A percentile compares a stretch with the other conserved stretches of the same genome.
Evolutionary conservation across 2,888 invertebrate species (phyloP).

Genomic region (Cheilosia soror): DNA sequence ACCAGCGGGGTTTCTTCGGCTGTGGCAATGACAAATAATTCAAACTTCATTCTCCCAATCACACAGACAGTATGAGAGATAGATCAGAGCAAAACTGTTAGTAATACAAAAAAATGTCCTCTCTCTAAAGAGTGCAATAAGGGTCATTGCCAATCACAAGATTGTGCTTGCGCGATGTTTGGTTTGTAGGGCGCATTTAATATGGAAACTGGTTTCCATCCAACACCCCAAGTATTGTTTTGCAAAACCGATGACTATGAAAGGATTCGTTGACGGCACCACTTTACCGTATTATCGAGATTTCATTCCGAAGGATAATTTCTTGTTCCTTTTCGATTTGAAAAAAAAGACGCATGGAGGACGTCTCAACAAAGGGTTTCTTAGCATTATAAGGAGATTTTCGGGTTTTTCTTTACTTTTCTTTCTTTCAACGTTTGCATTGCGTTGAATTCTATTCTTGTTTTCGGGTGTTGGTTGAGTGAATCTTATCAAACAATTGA

Average conservation of each 20-base stretch:
- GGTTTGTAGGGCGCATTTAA: conserved; percentile 51
- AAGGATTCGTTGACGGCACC: conserved; percentile 73
- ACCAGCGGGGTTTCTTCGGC: conserved; percentile 29
- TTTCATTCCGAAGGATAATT: conserved; percentile 68
- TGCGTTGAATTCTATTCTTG: background rate
- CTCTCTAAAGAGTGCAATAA: conserved; percentile 45
- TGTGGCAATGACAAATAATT: conserved; percentile 65
- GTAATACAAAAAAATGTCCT: conserved; percentile 35
- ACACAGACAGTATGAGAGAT: conserved; percentile 2
- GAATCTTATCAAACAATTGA: conserved; percentile 54
- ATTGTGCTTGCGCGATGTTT: conserved; percentile 59
- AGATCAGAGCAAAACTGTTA: conserved; percentile 12
- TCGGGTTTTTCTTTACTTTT: background rate
- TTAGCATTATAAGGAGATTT: conserved; percentile 22
- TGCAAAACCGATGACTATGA: conserved; percentile 65
- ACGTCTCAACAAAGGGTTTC: conserved; percentile 23
- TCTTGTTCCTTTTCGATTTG: conserved; percentile 50
- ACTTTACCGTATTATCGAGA: conserved; percentile 65
- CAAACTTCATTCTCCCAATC: conserved; percentile 40
- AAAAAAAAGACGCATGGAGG: conserved; percentile 31
- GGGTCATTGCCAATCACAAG: conserved; percentile 64
- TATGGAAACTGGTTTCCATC: conserved; percentile 60
- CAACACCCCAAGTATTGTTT: conserved; percentile 64
- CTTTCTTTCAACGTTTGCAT: conserved; percentile 7
- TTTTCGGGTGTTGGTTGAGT: conserved; percentile 31